Conservation (phyloP, 2,113 vertebrate species). For the Setophaga coronata region DNA sequence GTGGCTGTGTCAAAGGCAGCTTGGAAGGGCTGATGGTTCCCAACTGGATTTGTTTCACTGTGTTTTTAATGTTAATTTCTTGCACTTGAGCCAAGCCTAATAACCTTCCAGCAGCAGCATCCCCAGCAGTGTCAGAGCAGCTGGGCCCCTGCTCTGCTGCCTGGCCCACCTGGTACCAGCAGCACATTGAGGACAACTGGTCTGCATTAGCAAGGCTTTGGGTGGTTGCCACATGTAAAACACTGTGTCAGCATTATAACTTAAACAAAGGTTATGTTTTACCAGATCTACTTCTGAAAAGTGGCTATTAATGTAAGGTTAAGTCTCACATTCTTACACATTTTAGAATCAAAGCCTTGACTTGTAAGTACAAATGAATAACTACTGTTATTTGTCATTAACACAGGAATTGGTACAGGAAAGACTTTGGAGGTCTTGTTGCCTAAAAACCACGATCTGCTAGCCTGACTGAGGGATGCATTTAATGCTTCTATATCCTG, state of each 20-base stretch:
- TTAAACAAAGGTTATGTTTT: neutral
- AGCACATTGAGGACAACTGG: neutral
- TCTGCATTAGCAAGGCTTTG: neutral
- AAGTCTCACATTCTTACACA: neutral
- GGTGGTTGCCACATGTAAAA: neutral
- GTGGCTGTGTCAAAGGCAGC: neutral
- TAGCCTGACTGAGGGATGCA: neutral
- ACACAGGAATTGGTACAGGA: neutral
- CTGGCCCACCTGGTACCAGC: neutral
- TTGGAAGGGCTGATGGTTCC: neutral
- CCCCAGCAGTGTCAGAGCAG: neutral
- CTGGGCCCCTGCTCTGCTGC: neutral
- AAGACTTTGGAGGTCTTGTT: neutral
- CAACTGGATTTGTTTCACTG: neutral
- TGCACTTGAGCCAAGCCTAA: neutral
- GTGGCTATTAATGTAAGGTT: neutral
- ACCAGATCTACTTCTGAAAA: slow-evolving; percentile 6
- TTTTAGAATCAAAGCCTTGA: slow-evolving; percentile 13
- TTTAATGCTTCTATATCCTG: neutral
- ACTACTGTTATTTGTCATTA: neutral
- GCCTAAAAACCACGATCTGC: neutral
- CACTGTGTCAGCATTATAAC: neutral
- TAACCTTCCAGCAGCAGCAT: neutral
- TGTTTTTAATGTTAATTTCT: neutral
- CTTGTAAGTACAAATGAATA: neutral